A percentile compares a stretch with the other conserved stretches of the same genome.
These are phyloP conservation scores for Onchidella celtica DNA, from an alignment of 2,888 invertebrate species.

Conservation along the genomic window DNA sequence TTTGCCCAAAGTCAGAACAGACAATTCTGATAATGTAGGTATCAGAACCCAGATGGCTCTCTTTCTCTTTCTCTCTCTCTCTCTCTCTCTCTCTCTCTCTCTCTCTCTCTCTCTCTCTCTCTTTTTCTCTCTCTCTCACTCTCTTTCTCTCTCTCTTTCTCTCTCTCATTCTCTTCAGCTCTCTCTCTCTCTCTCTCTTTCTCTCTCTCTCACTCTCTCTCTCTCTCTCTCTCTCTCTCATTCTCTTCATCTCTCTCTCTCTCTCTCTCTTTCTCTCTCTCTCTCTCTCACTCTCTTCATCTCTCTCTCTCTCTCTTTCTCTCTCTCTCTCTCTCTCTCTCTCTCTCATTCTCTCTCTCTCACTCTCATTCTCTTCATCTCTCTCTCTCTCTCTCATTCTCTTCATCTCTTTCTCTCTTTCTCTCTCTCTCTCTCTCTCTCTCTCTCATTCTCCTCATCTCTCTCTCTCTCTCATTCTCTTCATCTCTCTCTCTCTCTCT, in stretches of 20 bases:
- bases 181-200: no score
- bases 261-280: no score
- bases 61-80: not conserved
- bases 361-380: not conserved
- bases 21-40: no score
- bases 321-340: conserved; percentile 16
- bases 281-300: no score
- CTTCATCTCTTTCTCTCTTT: not conserved
- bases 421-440: not conserved
- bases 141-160: not conserved
- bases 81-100: not conserved
- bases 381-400: not conserved
- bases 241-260: no score
- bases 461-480: conserved; percentile 7
- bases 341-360: conserved; percentile 11
- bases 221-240: not conserved
- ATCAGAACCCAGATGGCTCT: no score
- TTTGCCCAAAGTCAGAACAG: no score
- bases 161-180: no score
- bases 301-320: not conserved
- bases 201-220: no score
- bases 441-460: not conserved
- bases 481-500: conserved; percentile 8
- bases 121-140: not conserved
- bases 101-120: not conserved